Base-by-base conservation (phyloP, 2,888 invertebrate genomes). In the Luffia ferchaultella region DNA sequence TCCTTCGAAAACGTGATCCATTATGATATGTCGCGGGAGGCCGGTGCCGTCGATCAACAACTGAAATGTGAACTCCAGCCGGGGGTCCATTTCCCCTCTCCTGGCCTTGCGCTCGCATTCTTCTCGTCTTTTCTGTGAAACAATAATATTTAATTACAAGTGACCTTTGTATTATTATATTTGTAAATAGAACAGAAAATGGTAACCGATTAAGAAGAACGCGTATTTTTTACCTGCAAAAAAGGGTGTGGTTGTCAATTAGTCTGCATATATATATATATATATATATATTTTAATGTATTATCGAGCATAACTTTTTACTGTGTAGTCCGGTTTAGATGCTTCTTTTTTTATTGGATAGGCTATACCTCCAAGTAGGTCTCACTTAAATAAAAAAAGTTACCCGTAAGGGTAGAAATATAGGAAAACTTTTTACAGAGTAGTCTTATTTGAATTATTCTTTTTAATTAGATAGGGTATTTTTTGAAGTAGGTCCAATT, bases 31-130 rank as follows among this genome's bases (percentile, higher is more conserved):
- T 20, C 95, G 77, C 0, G 92, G 89, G 48, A 95, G 76, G 16
- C 91, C 91, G 0, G 94, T 94, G 49, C 91, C 93, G 63, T 95
- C 94, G 68, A 94, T 92, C 57, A 95, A 85, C 48, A 95, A 87
- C 68, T 95, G 95, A 78, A 95, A 95, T 53, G 93, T 91, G 77
- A 94, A 95, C 82, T 95, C 95, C 86, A 95, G 76, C 54, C 95
- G 87, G 64, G 95, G 94, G 77, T 95, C 95, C 92, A 95, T 95
- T 73, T 95, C 95, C 80, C 95, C 95, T 52, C 95, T 86, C 51
- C 95, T 87, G 15, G 94, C 94, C 67, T 94, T 94, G 61, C 94
- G 88, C 84, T 95, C 94, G 90, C 94, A 94, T 93, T 95, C 94
- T 89, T 95, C 94, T 54, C 94, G 87, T 54, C 94, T 86, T 83